Percentiles rank a stretch among this genome's conserved stretches.
phyloP scores from a whole-genome alignment of 2,113 vertebrate genomes.

The Taxidea taxus region DNA sequence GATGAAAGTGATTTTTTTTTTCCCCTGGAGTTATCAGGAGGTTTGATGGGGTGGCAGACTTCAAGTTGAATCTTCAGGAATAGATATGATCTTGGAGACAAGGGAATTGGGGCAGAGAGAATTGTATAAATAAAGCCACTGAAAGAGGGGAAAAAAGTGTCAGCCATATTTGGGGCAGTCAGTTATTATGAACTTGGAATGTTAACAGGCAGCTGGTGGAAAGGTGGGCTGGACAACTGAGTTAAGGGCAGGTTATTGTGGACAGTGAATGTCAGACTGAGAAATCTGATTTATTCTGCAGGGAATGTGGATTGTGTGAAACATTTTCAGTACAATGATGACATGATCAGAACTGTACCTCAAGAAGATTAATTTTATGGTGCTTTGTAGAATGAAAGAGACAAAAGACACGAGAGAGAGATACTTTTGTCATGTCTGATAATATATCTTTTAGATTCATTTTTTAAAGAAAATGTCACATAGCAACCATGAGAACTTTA shows the following conservation, averaged over 20 bases:
- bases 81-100: background rate
- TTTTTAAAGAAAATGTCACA: constrained; percentile 44
- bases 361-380: constrained; percentile 52
- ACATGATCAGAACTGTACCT: background rate
- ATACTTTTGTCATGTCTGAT: constrained; percentile 35
- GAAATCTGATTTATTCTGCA: background rate
- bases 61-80: background rate
- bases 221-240: background rate
- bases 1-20: background rate
- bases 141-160: background rate
- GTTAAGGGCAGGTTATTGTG: background rate
- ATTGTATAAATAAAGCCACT: background rate
- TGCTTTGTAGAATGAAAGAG: constrained; percentile 17
- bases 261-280: background rate
- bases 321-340: background rate
- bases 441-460: constrained; percentile 24
- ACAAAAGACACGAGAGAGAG: background rate
- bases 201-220: background rate
- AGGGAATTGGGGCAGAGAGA: background rate
- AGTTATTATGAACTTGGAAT: background rate
- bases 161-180: background rate
- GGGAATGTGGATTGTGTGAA: background rate
- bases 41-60: background rate
- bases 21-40: too few relatives aligned
- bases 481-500: background rate